Conservation (phyloP, 2,888 invertebrate species). For the Aquatica leii region DNA sequence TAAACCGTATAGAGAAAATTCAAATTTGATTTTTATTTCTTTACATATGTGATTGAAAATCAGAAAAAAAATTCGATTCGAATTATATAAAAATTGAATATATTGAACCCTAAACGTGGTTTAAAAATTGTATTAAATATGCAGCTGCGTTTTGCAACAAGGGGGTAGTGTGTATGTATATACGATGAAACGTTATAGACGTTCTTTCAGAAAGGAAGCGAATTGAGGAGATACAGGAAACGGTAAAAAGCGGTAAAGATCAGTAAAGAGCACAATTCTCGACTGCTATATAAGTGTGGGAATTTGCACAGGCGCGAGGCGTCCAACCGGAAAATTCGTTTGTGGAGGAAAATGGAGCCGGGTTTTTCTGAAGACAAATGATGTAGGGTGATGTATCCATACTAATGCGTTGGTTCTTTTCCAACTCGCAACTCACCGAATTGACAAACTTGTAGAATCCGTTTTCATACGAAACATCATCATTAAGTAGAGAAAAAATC, state of each 20-base stretch:
- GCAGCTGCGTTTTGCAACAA: constrained; percentile 9
- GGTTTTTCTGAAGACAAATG: constrained; percentile 62
- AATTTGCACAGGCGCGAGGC: constrained; percentile 57
- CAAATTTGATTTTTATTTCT: background rate
- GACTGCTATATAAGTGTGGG: constrained; percentile 59
- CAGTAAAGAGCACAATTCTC: constrained; percentile 49
- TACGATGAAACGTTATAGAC: constrained; percentile 22
- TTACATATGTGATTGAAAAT: background rate
- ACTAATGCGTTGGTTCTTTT: constrained; percentile 51
- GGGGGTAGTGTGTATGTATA: background rate
- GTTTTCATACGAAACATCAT: background rate
- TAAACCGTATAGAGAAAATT: background rate
- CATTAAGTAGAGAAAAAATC: too few species aligned
- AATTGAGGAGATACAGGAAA: constrained; percentile 48
- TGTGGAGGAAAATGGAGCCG: constrained; percentile 61
- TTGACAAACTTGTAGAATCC: constrained; percentile 26
- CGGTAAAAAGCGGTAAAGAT: constrained; percentile 51
- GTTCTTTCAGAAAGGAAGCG: constrained; percentile 35
- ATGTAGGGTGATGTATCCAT: constrained; percentile 56
- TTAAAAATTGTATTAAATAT: constrained; percentile 15
- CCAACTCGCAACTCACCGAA: constrained; percentile 23
- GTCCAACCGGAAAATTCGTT: constrained; percentile 62
- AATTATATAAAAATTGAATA: constrained; percentile 6
- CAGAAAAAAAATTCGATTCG: background rate
- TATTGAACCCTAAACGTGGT: constrained; percentile 1